These are phyloP conservation scores for Phocides pigmalion DNA, from an alignment of 1,140 invertebrate genomes.

Conservation along the genomic window DNA sequence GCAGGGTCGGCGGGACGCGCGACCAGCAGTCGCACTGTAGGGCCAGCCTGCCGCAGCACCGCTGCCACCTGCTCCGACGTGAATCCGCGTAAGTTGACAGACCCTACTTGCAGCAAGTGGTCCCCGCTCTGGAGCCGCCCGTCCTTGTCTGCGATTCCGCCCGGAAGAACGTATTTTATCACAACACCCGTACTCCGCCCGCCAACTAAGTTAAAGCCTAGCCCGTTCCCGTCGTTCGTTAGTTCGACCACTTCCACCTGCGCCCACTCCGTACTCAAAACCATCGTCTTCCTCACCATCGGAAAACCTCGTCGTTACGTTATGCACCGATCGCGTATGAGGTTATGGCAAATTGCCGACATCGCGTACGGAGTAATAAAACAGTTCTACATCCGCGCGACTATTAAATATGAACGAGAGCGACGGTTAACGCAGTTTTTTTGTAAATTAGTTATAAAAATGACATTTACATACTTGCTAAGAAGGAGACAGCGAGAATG, in stretches of 20 bases:
- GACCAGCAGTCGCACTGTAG: constrained; percentile 94
- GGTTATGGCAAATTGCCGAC: constrained; percentile 66
- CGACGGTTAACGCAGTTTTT: constrained; percentile 49
- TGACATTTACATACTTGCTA: constrained; percentile 83
- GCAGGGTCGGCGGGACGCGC: constrained; percentile 92
- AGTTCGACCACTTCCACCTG: constrained; percentile 96
- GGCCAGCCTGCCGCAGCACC: constrained; percentile 94
- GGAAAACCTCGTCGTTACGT: constrained; percentile 72
- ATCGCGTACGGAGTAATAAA: constrained; percentile 47
- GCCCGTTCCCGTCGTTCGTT: constrained; percentile 91
- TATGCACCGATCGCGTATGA: constrained; percentile 55
- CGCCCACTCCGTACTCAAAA: constrained; percentile 95
- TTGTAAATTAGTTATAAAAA: constrained; percentile 71
- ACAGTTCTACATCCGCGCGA: constrained; percentile 38
- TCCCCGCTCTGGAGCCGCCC: constrained; percentile 95
- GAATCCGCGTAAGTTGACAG: constrained; percentile 95
- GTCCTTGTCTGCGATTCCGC: constrained; percentile 96
- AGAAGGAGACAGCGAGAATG: constrained; percentile 78
- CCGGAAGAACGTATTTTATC: constrained; percentile 96
- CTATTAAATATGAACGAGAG: constrained; percentile 42
- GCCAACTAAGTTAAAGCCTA: constrained; percentile 96
- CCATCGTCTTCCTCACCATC: constrained; percentile 85
- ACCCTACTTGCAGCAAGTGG: constrained; percentile 97
- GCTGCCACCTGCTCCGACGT: constrained; percentile 96
- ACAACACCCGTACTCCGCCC: constrained; percentile 98